Base-by-base conservation (phyloP, 2,888 invertebrate species). In the Leptura quadrifasciata region DNA sequence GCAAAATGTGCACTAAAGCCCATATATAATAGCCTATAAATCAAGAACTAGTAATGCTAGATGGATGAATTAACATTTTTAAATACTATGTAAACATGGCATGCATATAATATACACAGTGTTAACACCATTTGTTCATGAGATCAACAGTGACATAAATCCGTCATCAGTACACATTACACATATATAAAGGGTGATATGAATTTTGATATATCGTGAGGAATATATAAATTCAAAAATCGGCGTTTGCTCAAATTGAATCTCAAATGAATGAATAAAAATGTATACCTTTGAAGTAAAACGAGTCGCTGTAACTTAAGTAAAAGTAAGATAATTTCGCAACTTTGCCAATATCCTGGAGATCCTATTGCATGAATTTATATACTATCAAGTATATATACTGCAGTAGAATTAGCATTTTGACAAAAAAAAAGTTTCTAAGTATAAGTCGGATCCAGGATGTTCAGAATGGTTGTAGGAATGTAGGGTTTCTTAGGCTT, bases 61-160 rank as follows among this genome's bases (percentile, higher is more conserved):
- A 35, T 20, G n/a, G 35, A 63, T 6, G 63, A 20, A 63, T 63
- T 63, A 63, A 63, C 63, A 20, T 20, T 63, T 63, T 39, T 63
- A 39, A 35, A 20, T 20, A 18, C 15, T 63, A 39, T 39, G 20
- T 63, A 20, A 3, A 58, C 58, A 58, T 58, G 21, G 27, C 27
- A 21, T 24, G 58, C 58, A 27, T 24, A 58, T 47, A 47, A 47
- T 47, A 47, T 47, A 47, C 47, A 47, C 47, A 47, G 47, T 47
- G n/a, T 47, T 47, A 47, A 47, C 47, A 47, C 47, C 47, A 47
- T 47, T 47, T 47, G 47, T n/a, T 47, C 47, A n/a, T 47, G 47
- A 47, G 47, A 47, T 47, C 47, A 47, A 47, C n/a, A 47, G n/a
- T 47, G 47, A n/a, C n/a, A 47, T n/a, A 47, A 47, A 47, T 47